Conservation (phyloP, 2,797 vertebrate species). For the Acanthopagrus latus region DNA sequence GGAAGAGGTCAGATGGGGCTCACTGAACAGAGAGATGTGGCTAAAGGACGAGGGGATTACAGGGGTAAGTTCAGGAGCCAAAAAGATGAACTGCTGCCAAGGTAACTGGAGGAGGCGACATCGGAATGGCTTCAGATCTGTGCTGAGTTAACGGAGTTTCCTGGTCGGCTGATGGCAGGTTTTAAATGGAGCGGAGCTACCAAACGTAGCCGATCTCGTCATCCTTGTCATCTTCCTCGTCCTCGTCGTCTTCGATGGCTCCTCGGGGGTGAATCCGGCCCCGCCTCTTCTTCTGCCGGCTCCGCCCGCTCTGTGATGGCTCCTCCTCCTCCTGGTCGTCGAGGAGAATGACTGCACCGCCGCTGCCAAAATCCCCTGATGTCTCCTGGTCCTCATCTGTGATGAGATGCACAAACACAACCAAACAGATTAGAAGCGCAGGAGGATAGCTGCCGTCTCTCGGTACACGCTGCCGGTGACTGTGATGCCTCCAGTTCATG, state of each 20-base stretch:
- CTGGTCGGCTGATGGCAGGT: conserved; percentile 78
- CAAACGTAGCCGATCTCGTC: conserved; percentile 96
- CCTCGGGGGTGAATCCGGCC: conserved; percentile 90
- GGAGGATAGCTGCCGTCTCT: background rate
- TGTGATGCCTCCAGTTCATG: background rate
- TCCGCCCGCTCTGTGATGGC: conserved; percentile 79
- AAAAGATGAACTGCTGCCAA: conserved; percentile 69
- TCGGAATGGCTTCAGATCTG: conserved; percentile 90
- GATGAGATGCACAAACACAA: conserved; percentile 14
- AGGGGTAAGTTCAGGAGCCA: conserved; percentile 62
- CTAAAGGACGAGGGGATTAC: conserved; percentile 49
- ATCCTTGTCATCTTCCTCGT: conserved; percentile 95
- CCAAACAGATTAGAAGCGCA: background rate
- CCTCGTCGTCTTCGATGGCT: conserved; percentile 94
- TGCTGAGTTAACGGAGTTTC: conserved; percentile 89
- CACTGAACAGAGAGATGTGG: conserved; percentile 56
- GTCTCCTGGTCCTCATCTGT: conserved; percentile 96
- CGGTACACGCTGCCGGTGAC: background rate
- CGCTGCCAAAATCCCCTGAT: conserved; percentile 96
- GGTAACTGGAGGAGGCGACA: conserved; percentile 73
- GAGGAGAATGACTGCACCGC: conserved; percentile 90
- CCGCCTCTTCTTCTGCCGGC: conserved; percentile 89
- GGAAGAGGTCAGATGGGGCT: conserved; percentile 59
- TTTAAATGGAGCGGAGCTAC: conserved; percentile 88
- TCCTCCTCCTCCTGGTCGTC: conserved; percentile 92